Evolutionary conservation across 2,888 invertebrate genomes (phyloP).

Genomic region (Ophonus ardosiacus): DNA sequence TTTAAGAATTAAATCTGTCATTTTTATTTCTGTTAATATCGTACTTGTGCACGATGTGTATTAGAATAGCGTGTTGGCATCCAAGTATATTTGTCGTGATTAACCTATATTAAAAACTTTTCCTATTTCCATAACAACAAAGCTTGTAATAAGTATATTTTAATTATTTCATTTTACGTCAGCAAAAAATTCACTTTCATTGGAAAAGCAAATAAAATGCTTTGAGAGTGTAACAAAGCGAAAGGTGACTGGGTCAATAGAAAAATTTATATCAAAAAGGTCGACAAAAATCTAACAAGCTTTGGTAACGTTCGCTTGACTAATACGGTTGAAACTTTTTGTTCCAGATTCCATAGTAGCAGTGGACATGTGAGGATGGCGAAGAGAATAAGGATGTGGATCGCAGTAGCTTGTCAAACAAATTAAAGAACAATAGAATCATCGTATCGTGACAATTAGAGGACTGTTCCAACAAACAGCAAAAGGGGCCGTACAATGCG

Average conservation of each 20-base stretch:
- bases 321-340: constrained; percentile 48
- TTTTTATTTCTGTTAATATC: not conserved
- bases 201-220: not conserved
- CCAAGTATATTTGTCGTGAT: not conserved
- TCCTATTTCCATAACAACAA: not conserved
- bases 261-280: constrained; percentile 23
- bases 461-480: constrained; percentile 47
- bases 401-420: constrained; percentile 57
- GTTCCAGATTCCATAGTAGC: constrained; percentile 56
- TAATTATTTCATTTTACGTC: constrained; percentile 18
- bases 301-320: constrained; percentile 10
- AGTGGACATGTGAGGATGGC: constrained; percentile 10
- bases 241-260: not conserved
- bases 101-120: constrained; percentile 19
- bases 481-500: constrained; percentile 52
- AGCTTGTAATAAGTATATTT: constrained; percentile 6
- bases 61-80: not conserved
- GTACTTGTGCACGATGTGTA: not conserved
- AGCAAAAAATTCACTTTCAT: constrained; percentile 5
- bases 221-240: not conserved
- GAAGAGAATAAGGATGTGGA: too few relatives aligned
- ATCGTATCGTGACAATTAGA: constrained; percentile 62
- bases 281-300: constrained; percentile 1
- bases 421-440: constrained; percentile 62
- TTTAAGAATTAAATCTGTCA: not conserved